These are phyloP conservation scores for Liopterus haemorrhoidalis DNA, from an alignment of 2,888 invertebrate genomes.

Conservation along the genomic window DNA sequence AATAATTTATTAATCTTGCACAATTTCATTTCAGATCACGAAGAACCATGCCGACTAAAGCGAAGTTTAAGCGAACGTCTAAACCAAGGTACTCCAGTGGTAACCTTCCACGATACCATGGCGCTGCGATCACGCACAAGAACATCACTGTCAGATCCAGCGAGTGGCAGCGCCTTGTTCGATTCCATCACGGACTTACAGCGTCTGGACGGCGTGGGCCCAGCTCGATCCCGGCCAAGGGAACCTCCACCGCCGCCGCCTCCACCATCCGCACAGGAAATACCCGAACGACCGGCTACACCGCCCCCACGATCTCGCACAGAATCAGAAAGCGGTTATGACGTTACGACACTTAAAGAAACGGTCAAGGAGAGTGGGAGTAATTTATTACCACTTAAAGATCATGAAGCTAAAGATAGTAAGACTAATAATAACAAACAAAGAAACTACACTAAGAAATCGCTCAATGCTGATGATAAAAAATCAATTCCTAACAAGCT, in stretches of 20 bases:
- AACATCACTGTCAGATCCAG: slow-evolving; percentile 52
- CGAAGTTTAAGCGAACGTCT: slow-evolving; percentile 46
- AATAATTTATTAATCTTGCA: neutral
- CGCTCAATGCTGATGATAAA: no score
- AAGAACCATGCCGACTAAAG: slow-evolving; percentile 37
- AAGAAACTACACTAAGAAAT: no score
- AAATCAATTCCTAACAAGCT: no score
- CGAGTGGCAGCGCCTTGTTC: slow-evolving; percentile 31
- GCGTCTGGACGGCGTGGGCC: slow-evolving; percentile 38
- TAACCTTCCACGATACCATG: slow-evolving; percentile 76
- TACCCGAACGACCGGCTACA: slow-evolving; percentile 15
- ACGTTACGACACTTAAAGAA: slow-evolving; percentile 9
- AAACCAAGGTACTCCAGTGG: slow-evolving; percentile 42
- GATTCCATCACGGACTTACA: slow-evolving; percentile 38
- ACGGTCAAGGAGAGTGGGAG: neutral
- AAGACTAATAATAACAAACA: no score
- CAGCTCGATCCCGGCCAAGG: slow-evolving; percentile 41
- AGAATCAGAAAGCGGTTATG: slow-evolving; percentile 13
- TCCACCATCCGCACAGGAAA: slow-evolving; percentile 32
- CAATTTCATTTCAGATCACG: slow-evolving; percentile 29
- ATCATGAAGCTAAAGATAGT: slow-evolving; percentile 3
- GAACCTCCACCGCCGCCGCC: slow-evolving; percentile 50
- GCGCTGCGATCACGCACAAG: slow-evolving; percentile 62
- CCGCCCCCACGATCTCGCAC: slow-evolving; percentile 15
- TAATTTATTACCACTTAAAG: slow-evolving; percentile 1